Evolutionary conservation across 2,888 invertebrate genomes (phyloP), one percentile per base, ranked within the genome.

Genomic region (Phania funesta): DNA sequence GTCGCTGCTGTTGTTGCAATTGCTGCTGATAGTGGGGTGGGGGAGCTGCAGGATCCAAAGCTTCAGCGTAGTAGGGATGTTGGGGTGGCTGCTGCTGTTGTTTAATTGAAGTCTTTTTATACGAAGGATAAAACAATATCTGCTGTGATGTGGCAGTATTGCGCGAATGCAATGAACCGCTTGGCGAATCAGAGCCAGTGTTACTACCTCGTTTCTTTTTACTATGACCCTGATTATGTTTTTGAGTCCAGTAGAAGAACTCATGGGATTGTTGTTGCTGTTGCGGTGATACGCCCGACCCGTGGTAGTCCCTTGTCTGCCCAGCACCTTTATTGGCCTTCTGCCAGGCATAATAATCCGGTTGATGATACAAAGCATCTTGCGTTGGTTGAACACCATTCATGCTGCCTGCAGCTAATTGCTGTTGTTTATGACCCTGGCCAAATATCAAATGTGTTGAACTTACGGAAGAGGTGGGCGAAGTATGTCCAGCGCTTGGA

Each of bases 191-290:
- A 4, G 87, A 86, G 20, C 87, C 87, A 8, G 85, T 85, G 20
- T 84, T 86, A 9, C 86, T 86, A 22, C 86, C 86, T 5, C 87
- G 87, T 67, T 89, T 90, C 83, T 90, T 90, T 70, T 90, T 90
- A 67, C 86, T 85, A 56, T 89, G 87, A 13, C 87, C 86, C 48
- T 87, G 87, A 80, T 89, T 90, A 50, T 89, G 88, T 76, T 90
- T 90, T 70, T 90, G 90, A 0, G 90, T 90, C 91, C 91, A 91
- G 60, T 90, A 90, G 76, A 90, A 91, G 46, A 90, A 89, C 65
- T 90, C 91, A 75, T 90, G 90, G 0, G 88, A 84, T 68, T 89
- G 90, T 64, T 76, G 65, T 18, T 68, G 68, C 20, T 83, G 73
- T 24, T 84, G 80, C 26, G 84, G 83, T 48, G 75, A 78, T 22